phyloP scores from a whole-genome alignment of 2,888 invertebrate species.

The Suillia variegata region DNA sequence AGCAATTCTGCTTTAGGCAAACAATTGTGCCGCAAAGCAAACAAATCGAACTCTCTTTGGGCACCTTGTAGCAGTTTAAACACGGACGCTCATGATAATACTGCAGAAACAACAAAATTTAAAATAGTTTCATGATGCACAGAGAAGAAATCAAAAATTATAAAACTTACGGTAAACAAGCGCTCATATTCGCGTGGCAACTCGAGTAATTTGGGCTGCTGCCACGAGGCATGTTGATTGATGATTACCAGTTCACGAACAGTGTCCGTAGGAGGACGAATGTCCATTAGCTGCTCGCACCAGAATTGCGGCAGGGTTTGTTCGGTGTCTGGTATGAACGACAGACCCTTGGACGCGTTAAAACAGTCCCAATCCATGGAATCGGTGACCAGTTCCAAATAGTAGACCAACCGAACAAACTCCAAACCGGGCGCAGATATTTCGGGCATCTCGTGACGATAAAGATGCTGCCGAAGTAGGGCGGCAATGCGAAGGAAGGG shows the following conservation, averaged over 20 bases:
- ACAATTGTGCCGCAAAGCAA: conserved; percentile 91
- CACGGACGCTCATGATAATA: conserved; percentile 92
- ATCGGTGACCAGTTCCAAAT: conserved; percentile 75
- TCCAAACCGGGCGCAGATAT: conserved; percentile 71
- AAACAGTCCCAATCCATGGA: conserved; percentile 71
- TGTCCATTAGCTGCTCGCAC: conserved; percentile 71
- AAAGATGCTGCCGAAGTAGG: conserved; percentile 81
- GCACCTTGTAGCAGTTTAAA: conserved; percentile 85
- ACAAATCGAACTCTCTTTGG: conserved; percentile 90
- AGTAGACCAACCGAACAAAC: conserved; percentile 78
- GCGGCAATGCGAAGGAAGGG: conserved; percentile 86
- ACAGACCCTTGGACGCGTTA: conserved; percentile 69
- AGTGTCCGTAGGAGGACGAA: conserved; percentile 59
- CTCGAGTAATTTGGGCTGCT: conserved; percentile 79
- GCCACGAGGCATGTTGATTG: conserved; percentile 79
- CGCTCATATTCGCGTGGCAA: conserved; percentile 92
- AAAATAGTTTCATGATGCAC: neutral
- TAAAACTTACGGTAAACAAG: conserved; percentile 73
- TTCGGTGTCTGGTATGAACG: conserved; percentile 65
- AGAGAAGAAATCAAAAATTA: neutral
- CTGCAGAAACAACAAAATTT: conserved; percentile 58
- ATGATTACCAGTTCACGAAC: conserved; percentile 69
- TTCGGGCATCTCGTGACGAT: conserved; percentile 76
- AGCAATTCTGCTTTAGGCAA: conserved; percentile 88
- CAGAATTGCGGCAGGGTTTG: conserved; percentile 68